Percentiles rank a stretch among this genome's conserved stretches.
These are phyloP conservation scores for Orycteropus afer DNA, from an alignment of 2,113 vertebrate genomes.

Conservation along the genomic window DNA sequence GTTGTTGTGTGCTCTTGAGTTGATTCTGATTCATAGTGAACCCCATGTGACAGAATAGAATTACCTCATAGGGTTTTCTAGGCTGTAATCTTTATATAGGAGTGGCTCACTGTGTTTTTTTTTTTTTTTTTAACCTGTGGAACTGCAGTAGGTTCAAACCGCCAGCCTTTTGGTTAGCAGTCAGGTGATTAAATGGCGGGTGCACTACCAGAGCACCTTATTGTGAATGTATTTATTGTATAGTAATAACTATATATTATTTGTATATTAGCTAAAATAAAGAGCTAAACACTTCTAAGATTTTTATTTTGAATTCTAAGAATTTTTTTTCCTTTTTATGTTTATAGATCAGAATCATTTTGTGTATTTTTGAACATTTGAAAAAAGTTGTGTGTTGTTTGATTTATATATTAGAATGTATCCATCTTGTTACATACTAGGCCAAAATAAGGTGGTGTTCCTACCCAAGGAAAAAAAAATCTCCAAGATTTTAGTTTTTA, in stretches of 20 bases:
- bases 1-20: not conserved
- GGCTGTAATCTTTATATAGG: not conserved
- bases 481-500: not conserved
- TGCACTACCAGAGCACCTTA: too few species aligned
- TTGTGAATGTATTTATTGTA: too few species aligned
- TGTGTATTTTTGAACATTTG: slow-evolving; percentile 15
- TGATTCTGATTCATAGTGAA: not conserved
- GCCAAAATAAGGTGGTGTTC: not conserved
- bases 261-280: not conserved
- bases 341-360: not conserved
- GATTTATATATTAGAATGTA: not conserved
- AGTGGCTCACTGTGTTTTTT: not conserved
- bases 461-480: not conserved
- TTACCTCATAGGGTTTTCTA: too few species aligned
- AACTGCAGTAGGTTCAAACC: not conserved
- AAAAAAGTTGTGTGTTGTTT: not conserved
- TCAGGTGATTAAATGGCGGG: too few species aligned
- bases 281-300: not conserved
- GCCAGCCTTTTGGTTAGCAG: not conserved
- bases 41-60: not conserved
- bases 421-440: not conserved
- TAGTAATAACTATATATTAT: too few species aligned
- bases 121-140: too few species aligned
- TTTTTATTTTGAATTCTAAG: slow-evolving; percentile 21
- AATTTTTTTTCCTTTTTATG: not conserved